Conservation (phyloP, 2,888 invertebrate genomes). For the Ornithoptera alexandrae region DNA sequence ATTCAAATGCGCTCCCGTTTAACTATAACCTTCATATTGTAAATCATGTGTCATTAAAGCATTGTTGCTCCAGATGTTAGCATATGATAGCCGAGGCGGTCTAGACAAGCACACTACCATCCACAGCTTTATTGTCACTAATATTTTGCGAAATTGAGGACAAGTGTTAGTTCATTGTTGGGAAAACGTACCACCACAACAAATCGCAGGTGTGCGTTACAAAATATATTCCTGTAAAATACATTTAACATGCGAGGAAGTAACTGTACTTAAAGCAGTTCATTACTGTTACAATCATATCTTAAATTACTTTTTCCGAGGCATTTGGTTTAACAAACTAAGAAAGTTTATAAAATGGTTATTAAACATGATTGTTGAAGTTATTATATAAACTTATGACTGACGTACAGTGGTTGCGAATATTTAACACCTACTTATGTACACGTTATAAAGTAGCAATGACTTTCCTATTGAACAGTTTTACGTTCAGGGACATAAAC, state of each 20-base stretch:
- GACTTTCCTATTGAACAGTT: conserved; percentile 34
- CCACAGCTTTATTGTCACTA: no score
- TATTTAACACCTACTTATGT: conserved; percentile 28
- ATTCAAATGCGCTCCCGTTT: no score
- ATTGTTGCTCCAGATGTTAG: no score
- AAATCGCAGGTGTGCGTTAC: conserved; percentile 38
- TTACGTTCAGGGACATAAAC: conserved; percentile 39
- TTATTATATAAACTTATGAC: conserved; percentile 28
- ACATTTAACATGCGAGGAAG: conserved; percentile 60
- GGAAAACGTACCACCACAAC: conserved; percentile 7
- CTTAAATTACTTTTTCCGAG: conserved; percentile 41
- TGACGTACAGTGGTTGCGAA: conserved; percentile 25
- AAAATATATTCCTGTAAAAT: conserved; percentile 35
- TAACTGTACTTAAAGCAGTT: conserved; percentile 54
- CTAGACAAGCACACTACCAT: no score
- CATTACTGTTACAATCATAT: conserved; percentile 65
- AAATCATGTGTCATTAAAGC: no score
- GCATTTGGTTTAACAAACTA: conserved; percentile 33
- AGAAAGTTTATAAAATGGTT: background rate
- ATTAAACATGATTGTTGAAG: conserved; percentile 6
- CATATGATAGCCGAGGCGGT: no score
- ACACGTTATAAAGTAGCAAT: conserved; percentile 29
- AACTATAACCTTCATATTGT: no score
- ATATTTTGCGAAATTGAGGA: no score
- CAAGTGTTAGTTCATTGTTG: no score